Conservation (phyloP, 2,113 vertebrate species). For the Protobothrops mucrosquamatus region DNA sequence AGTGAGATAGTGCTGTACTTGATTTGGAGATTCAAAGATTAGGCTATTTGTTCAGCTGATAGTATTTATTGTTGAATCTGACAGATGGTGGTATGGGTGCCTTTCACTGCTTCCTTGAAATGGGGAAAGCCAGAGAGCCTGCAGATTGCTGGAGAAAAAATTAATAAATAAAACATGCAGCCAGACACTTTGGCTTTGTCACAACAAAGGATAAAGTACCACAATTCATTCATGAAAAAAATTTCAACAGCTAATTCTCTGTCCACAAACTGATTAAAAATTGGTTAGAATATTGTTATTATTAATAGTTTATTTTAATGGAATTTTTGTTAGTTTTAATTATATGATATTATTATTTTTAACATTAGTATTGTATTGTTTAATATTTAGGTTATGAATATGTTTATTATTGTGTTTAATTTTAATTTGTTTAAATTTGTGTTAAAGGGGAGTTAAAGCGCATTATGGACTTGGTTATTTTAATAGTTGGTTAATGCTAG, state of each 20-base stretch:
- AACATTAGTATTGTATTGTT: too few relatives aligned
- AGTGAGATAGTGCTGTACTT: not conserved
- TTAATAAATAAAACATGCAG: not conserved
- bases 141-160: not conserved
- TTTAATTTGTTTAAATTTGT: too few relatives aligned
- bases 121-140: not conserved
- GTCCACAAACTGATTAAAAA: not conserved
- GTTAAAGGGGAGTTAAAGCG: too few relatives aligned
- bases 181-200: not conserved
- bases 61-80: not conserved
- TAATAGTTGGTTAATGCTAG: too few relatives aligned
- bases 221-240: not conserved
- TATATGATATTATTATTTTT: too few relatives aligned
- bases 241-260: not conserved
- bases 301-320: too few relatives aligned
- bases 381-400: too few relatives aligned
- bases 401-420: too few relatives aligned
- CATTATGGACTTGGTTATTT: too few relatives aligned
- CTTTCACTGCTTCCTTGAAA: not conserved
- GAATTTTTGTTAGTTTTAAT: too few relatives aligned
- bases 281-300: too few relatives aligned
- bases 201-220: not conserved
- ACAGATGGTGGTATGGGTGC: not conserved
- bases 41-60: too few relatives aligned
- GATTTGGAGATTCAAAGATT: not conserved